Evolutionary conservation across 1,140 invertebrate species (phyloP).

Genomic region (Stegodyphus dumicola): DNA sequence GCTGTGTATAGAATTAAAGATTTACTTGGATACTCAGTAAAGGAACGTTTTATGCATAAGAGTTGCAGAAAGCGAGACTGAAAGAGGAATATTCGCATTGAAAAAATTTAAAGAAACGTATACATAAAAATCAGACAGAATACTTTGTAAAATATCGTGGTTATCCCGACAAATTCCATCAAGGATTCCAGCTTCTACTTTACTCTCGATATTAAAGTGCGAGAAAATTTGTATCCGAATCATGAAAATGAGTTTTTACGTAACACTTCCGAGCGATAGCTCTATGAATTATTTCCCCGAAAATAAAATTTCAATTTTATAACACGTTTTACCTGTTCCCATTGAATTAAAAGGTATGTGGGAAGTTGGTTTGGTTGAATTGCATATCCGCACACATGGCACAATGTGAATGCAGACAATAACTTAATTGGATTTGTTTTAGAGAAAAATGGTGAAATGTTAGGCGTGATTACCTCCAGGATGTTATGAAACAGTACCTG

Average conservation of each 20-base stretch:
- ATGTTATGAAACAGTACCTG: neutral
- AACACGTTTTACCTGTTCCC: neutral
- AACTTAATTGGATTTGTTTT: constrained; percentile 8
- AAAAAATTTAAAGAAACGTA: neutral
- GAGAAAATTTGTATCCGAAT: neutral
- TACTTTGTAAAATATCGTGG: neutral
- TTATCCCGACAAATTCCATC: neutral
- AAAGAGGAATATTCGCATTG: neutral
- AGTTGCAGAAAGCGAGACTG: neutral
- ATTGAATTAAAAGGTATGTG: neutral
- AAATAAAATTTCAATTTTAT: constrained; percentile 9
- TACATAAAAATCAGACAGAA: neutral
- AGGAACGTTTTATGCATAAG: constrained; percentile 50
- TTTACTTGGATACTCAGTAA: constrained; percentile 13
- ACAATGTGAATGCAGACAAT: neutral
- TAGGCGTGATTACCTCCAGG: neutral
- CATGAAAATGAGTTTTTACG: constrained; percentile 1
- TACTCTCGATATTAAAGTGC: neutral
- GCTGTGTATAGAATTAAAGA: constrained; percentile 20
- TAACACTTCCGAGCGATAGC: constrained; percentile 1
- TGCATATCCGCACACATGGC: neutral
- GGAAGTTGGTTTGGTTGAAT: constrained; percentile 1
- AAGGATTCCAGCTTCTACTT: neutral
- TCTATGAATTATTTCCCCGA: neutral
- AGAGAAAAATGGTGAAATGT: neutral